Evolutionary conservation across 2,113 vertebrate species (phyloP).

Genomic region (Columbina picui): DNA sequence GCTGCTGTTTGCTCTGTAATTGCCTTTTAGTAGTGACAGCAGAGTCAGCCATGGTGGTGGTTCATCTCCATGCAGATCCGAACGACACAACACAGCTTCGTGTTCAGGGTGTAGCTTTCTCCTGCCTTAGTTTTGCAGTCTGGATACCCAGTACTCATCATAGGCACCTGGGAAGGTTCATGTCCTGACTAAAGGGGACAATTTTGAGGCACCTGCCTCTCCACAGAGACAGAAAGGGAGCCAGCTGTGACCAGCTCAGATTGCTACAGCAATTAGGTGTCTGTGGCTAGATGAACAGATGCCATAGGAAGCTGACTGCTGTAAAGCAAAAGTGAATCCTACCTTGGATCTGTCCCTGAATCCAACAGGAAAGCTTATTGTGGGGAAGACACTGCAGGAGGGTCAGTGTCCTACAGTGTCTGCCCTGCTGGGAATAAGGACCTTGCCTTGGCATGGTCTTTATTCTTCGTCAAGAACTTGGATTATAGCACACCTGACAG

Average conservation of each 20-base stretch:
- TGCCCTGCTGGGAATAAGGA: not conserved
- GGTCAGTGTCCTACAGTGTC: not conserved
- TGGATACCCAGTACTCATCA: no score
- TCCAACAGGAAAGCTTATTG: not conserved
- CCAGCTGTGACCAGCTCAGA: not conserved
- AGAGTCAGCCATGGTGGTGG: not conserved
- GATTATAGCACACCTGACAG: not conserved
- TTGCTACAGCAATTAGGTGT: fast-evolving
- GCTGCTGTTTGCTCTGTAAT: not conserved
- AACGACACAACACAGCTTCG: fast-evolving
- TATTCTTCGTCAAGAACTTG: not conserved
- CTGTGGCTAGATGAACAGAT: not conserved
- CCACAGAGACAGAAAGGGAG: not conserved
- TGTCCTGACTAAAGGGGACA: not conserved
- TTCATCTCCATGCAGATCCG: not conserved
- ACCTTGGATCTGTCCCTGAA: not conserved
- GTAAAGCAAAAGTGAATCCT: not conserved
- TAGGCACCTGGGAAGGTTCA: not conserved
- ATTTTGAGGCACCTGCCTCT: not conserved
- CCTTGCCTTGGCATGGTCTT: not conserved
- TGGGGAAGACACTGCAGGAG: not conserved
- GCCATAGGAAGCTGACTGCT: not conserved
- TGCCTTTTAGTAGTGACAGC: not conserved
- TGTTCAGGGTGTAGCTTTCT: fast-evolving
- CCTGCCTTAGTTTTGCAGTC: not conserved